Base-by-base conservation (phyloP, 2,113 vertebrate genomes). In the Calidris pugnax region DNA sequence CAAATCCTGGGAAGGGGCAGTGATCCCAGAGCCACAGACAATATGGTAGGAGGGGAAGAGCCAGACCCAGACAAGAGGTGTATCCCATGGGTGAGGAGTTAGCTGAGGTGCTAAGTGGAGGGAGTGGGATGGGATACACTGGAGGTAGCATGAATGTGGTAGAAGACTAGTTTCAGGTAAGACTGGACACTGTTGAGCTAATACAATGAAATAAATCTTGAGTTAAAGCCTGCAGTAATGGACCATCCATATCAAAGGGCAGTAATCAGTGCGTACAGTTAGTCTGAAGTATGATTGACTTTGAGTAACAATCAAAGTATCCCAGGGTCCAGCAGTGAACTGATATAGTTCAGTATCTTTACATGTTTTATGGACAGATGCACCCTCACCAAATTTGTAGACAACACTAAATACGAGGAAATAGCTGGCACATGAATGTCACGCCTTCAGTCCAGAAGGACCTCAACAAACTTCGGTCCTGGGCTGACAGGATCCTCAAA, bases 1-100 rank as follows among this genome's bases (percentile, higher is more conserved):
- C 47, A 66, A 35, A 69, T 21, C 74, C 39, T 0, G 0, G 41
- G 26, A 48, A 53, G 35, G 20, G 17, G 5, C 50, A 22, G 30
- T 5, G 37, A 64, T 68, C 6, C 16, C 9, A 7, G 66, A 59
- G 51, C 33, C 7, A 5, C 50, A 72, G 75, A 8, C 7, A 45
- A 5, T 0, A 22, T 17, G 17, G 10, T 80, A 76, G 59, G 22
- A 10, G 37, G 35, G 22, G 47, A 53, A 28, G 48, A 8, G 17
- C 24, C n/a, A 69, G 59, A 3, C 26, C 12, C 13, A 7, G 66
- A 35, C n/a, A 39, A 48, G 63, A 28, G 32, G 14, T 13, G 7
- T 20, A n/a, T 51, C 45, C 55, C 45, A 1, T 23, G n/a, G 24
- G 10, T 35, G 39, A 51, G 64, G 12, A 47, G 64, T 85, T 22